Percentiles rank a stretch among this genome's conserved stretches.
Conservation (phyloP, 2,113 vertebrate genomes). For the Dasyornis broadbenti region DNA sequence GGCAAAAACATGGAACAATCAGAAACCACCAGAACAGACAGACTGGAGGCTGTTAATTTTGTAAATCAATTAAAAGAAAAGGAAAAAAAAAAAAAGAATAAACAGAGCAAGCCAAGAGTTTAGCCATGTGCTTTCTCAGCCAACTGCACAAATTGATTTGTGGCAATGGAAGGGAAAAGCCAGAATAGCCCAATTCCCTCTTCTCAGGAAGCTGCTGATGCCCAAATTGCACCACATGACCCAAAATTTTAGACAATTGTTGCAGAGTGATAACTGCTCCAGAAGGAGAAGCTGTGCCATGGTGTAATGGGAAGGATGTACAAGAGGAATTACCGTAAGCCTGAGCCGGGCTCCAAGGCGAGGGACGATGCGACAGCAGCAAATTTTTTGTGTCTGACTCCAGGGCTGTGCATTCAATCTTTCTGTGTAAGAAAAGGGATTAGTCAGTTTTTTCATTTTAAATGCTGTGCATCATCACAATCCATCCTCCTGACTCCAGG, state of each 20-base stretch:
- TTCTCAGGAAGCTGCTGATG: neutral
- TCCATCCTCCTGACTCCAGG: neutral
- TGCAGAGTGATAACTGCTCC: neutral
- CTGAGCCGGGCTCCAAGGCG: neutral
- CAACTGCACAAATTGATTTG: neutral
- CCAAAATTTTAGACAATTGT: neutral
- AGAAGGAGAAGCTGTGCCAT: neutral
- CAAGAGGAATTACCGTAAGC: neutral
- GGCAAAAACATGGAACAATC: neutral
- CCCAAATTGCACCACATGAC: neutral
- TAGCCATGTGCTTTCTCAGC: neutral
- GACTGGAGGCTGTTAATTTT: neutral
- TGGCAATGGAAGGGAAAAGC: neutral
- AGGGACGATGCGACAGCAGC: rapidly evolving
- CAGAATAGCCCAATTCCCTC: neutral
- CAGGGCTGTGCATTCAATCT: neutral
- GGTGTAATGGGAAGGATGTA: neutral
- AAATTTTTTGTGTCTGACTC: neutral
- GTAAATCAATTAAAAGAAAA: neutral
- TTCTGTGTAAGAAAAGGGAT: neutral
- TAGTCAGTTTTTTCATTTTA: rapidly evolving
- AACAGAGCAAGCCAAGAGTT: neutral
- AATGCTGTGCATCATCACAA: neutral
- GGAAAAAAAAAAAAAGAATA: neutral
- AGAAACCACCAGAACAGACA: neutral